Evolutionary conservation across 37 sponge, comb jelly and placozoan species (phyloP).

Genomic region (Ephydatia muelleri): DNA sequence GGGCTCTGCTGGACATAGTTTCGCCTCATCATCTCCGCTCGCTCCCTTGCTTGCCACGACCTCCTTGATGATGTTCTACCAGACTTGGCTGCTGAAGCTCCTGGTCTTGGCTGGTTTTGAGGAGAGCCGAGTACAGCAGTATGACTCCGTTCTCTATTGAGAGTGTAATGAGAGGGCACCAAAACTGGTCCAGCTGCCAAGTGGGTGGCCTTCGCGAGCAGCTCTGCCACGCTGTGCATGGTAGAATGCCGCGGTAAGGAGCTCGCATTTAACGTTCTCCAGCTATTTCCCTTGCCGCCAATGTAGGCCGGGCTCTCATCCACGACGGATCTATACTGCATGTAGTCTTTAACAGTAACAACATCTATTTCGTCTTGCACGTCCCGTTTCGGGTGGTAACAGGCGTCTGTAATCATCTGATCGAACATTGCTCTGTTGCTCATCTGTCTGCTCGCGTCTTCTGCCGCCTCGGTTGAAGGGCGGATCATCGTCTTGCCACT

Average conservation of each 20-base stretch:
- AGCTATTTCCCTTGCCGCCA: constrained; percentile 92
- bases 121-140: background rate
- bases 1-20: constrained; percentile 18
- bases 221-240: constrained; percentile 44
- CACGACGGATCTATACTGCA: constrained; percentile 73
- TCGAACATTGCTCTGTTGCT: constrained; percentile 84
- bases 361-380: constrained; percentile 89
- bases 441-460: constrained; percentile 90
- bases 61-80: constrained; percentile 30
- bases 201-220: constrained; percentile 9
- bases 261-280: constrained; percentile 73
- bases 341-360: constrained; percentile 88
- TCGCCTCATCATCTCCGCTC: constrained; percentile 74
- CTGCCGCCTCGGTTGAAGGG: constrained; percentile 86
- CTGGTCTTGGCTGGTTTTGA: background rate
- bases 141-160: background rate
- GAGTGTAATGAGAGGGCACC: background rate
- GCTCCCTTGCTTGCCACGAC: constrained; percentile 65
- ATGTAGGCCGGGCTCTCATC: constrained; percentile 92
- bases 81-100: background rate
- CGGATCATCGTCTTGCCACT: constrained; percentile 89
- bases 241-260: constrained; percentile 54
- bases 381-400: constrained; percentile 57
- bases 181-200: constrained; percentile 9
- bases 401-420: constrained; percentile 83